phyloP scores from a whole-genome alignment of 2,113 vertebrate genomes.

The Prochilodus magdalenae region DNA sequence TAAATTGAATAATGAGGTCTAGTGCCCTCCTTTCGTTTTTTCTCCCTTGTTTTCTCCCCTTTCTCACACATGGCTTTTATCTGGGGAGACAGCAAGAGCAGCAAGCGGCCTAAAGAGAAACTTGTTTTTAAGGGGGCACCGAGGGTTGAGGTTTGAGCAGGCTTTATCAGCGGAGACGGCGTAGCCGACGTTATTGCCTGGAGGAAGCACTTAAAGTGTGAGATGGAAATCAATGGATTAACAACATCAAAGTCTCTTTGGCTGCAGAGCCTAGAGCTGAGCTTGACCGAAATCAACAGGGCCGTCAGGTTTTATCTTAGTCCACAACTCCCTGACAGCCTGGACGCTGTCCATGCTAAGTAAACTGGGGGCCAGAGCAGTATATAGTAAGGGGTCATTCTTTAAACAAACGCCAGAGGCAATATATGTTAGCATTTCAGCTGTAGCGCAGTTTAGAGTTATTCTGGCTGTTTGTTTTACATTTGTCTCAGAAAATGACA shows the following conservation, averaged over 20 bases:
- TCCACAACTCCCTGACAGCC: slow-evolving; percentile 6
- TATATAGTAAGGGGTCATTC: neutral
- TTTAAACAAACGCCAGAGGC: neutral
- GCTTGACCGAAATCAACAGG: slow-evolving; percentile 10
- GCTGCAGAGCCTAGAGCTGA: slow-evolving; percentile 4
- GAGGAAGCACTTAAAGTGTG: slow-evolving; percentile 37
- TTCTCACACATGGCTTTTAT: slow-evolving; percentile 49
- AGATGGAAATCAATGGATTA: slow-evolving; percentile 46
- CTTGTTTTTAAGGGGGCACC: slow-evolving; percentile 19
- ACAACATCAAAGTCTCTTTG: slow-evolving; percentile 41
- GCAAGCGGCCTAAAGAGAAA: neutral
- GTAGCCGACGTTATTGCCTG: slow-evolving; percentile 24
- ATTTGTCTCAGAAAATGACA: neutral
- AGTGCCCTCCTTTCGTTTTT: neutral
- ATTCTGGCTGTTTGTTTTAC: neutral
- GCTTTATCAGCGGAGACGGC: slow-evolving; percentile 37
- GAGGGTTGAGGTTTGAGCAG: slow-evolving; percentile 24
- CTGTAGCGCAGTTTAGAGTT: too few relatives aligned
- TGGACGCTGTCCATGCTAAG: slow-evolving; percentile 33
- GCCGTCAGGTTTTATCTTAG: slow-evolving; percentile 32
- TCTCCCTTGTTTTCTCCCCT: neutral
- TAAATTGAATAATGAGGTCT: slow-evolving; percentile 34
- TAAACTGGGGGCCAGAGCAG: neutral
- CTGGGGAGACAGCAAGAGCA: neutral
- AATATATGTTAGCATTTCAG: too few relatives aligned